These are phyloP conservation scores for Lepidurus arcticus DNA, from an alignment of 1,140 invertebrate genomes.

Conservation along the genomic window DNA sequence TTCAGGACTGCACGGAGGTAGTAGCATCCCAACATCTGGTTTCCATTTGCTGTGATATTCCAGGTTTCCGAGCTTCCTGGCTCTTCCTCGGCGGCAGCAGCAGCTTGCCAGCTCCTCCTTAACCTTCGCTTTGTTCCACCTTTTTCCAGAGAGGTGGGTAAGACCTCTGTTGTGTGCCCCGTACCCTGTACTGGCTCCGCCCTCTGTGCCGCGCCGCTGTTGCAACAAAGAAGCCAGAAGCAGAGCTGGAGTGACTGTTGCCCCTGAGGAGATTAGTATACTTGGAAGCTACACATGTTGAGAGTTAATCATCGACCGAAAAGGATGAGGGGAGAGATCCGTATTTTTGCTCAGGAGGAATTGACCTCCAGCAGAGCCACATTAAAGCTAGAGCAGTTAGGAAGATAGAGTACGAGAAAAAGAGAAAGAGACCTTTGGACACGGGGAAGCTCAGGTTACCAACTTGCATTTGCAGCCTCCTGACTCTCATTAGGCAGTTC, in stretches of 20 bases:
- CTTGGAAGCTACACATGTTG: constrained; percentile 9
- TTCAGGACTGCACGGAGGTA: not conserved
- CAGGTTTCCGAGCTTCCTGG: constrained; percentile 10
- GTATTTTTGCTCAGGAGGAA: constrained; percentile 9
- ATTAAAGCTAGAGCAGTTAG: not conserved
- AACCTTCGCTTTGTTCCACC: constrained; percentile 17
- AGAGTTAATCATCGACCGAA: constrained; percentile 11
- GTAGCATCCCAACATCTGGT: not conserved
- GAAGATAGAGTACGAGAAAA: not conserved
- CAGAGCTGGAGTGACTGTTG: not conserved
- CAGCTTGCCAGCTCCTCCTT: not conserved
- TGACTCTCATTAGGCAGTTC: constrained; percentile 18
- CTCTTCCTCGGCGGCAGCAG: not conserved
- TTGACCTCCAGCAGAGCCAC: constrained; percentile 12
- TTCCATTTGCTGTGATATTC: constrained; percentile 12
- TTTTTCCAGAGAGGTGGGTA: not conserved
- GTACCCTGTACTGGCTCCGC: not conserved
- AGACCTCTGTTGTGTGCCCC: not conserved
- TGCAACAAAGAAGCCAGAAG: not conserved
- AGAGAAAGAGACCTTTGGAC: not conserved
- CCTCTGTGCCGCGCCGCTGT: not conserved
- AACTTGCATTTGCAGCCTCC: constrained; percentile 18
- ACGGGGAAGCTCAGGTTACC: constrained; percentile 16
- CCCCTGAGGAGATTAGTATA: not conserved
- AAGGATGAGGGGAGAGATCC: not conserved